Base-by-base conservation (phyloP, 2,113 vertebrate genomes). In the Tursiops truncatus region DNA sequence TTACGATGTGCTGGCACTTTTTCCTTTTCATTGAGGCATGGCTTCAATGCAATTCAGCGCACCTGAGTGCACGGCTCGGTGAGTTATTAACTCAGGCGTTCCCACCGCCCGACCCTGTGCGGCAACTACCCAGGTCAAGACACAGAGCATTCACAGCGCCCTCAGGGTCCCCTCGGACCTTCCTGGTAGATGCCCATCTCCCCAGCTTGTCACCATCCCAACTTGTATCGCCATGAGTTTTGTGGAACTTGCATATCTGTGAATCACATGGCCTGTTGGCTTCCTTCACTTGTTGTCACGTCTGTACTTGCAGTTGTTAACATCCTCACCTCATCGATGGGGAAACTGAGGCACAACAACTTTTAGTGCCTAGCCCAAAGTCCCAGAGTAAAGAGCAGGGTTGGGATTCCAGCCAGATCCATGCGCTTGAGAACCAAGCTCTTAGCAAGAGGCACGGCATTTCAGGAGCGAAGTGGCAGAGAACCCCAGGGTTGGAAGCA, bases 1-100 rank as follows among this genome's bases (percentile, higher is more conserved):
- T 25, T 8, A 18, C 0, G 0, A 8, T 1, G 4, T 2, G 7
- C 31, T 1, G 1, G 44, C 25, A 10, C 23, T n/a, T 47, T 21
- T 21, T 25, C 44, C 50, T 67, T 44, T 67, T 21, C 4, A 14
- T 13, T 4, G 31, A 50, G 62, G 80, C 20, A 2, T 5, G 2
- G 23, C 7, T 23, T 25, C 2, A 14, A 20, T 41, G 23, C 1
- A 36, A 31, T 10, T 65, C 13, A 6, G 77, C 1, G 5, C 23
- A 2, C 20, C 2, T 11, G 10, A 2, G 3, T 10, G 13, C 17
- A 17, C 28, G 0, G n/a, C 58, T 7, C 0, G 0, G 15, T 5
- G 18, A 9, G 14, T 4, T 21, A 3, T 13, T 9, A 3, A 2
- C 26, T 3, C 14, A 0, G 5, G 5, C 7, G 15, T 23, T 23